Percentiles rank a stretch among this genome's conserved stretches.
phyloP scores from a whole-genome alignment of 2,888 invertebrate genomes.

The Pilophorus perplexus region DNA sequence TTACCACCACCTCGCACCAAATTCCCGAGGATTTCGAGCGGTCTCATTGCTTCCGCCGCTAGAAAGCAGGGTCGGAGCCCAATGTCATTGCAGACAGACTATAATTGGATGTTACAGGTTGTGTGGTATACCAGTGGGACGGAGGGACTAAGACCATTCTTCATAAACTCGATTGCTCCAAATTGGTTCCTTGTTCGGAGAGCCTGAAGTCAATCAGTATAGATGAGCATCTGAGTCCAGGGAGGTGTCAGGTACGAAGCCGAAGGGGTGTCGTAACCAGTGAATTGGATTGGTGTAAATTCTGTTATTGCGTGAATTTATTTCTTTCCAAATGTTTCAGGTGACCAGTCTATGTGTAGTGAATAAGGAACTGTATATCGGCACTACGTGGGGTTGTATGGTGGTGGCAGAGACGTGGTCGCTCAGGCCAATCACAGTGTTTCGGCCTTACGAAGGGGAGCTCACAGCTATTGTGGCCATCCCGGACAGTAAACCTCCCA shows the following conservation, averaged over 20 bases:
- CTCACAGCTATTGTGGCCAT: conserved; percentile 65
- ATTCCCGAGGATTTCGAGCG: no score
- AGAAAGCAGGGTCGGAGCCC: no score
- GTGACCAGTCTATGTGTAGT: conserved; percentile 69
- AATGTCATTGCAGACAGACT: no score
- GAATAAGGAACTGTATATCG: conserved; percentile 75
- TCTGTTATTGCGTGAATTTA: not conserved
- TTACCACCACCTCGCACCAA: no score
- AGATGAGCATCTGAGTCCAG: conserved; percentile 78
- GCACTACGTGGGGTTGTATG: conserved; percentile 93
- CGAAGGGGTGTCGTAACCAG: not conserved
- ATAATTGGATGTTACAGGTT: conserved; percentile 58
- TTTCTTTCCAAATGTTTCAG: conserved; percentile 52
- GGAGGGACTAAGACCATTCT: conserved; percentile 63
- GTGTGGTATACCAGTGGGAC: conserved; percentile 86
- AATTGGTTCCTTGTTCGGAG: conserved; percentile 87
- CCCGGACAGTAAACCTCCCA: conserved; percentile 51
- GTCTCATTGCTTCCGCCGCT: no score
- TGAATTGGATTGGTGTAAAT: not conserved
- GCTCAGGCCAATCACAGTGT: conserved; percentile 85
- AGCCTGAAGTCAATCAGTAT: conserved; percentile 86
- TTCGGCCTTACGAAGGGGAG: conserved; percentile 84
- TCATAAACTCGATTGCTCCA: conserved; percentile 84
- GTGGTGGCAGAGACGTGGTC: conserved; percentile 80
- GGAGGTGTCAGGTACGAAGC: conserved; percentile 68